A percentile compares a stretch with the other conserved stretches of the same genome.
phyloP scores from a whole-genome alignment of 2,888 invertebrate genomes.

The Chymomyza fuscimana region DNA sequence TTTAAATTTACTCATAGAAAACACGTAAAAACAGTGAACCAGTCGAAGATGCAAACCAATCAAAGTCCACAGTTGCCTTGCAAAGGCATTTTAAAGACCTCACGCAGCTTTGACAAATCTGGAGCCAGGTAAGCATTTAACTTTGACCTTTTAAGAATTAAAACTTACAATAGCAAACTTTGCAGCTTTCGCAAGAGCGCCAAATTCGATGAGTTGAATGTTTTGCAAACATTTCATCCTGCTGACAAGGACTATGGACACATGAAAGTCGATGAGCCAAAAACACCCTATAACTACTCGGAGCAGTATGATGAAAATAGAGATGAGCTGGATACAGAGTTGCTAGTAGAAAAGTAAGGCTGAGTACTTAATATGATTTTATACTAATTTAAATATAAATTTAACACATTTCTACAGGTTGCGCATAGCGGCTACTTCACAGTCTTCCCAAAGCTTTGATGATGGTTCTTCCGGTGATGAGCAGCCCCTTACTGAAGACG shows the following conservation, averaged over 20 bases:
- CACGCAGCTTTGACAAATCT: constrained; percentile 91
- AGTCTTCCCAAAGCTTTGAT: constrained; percentile 79
- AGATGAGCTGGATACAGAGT: constrained; percentile 85
- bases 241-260: constrained; percentile 99
- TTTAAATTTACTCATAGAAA: background rate
- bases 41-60: constrained; percentile 74
- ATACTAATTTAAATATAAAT: background rate
- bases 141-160: constrained; percentile 39
- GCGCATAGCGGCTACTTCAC: constrained; percentile 77
- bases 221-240: constrained; percentile 98
- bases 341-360: constrained; percentile 87
- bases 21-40: constrained; percentile 9
- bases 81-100: constrained; percentile 94
- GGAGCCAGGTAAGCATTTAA: constrained; percentile 78
- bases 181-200: constrained; percentile 82
- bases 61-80: constrained; percentile 79
- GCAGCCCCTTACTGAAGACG: constrained; percentile 84
- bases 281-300: constrained; percentile 90
- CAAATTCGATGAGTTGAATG: constrained; percentile 99
- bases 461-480: constrained; percentile 82
- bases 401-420: constrained; percentile 59
- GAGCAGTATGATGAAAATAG: constrained; percentile 82
- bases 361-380: background rate
- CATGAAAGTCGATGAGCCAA: constrained; percentile 99
- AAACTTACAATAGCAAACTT: background rate